phyloP scores from a whole-genome alignment of 2,888 invertebrate species.

The Tenthredo scrophulariae region DNA sequence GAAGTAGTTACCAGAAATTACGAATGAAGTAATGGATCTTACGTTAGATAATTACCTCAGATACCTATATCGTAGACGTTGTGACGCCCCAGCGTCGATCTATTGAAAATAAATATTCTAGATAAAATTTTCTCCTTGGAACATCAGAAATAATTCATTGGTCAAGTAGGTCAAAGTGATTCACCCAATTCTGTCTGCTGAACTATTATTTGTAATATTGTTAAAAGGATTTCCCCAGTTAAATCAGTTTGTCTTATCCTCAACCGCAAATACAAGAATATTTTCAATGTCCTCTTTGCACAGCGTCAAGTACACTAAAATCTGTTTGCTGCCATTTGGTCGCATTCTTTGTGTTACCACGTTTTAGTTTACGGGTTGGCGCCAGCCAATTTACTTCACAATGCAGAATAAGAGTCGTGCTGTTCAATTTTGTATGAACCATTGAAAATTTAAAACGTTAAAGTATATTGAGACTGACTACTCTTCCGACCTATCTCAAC shows the following conservation, averaged over 20 bases:
- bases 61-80: slow-evolving; percentile 10
- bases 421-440: slow-evolving; percentile 5
- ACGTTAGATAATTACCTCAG: slow-evolving; percentile 32
- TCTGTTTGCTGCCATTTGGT: slow-evolving; percentile 2
- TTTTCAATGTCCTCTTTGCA: slow-evolving; percentile 24
- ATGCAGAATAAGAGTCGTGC: background rate
- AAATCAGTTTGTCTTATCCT: background rate
- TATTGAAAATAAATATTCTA: background rate
- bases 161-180: background rate
- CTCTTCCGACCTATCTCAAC: background rate
- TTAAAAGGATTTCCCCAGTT: background rate
- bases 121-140: background rate
- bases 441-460: slow-evolving; percentile 14
- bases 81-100: background rate
- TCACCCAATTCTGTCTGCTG: background rate
- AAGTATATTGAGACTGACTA: background rate
- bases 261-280: background rate
- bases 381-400: slow-evolving; percentile 28
- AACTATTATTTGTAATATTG: background rate
- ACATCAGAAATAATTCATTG: background rate
- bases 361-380: slow-evolving; percentile 10
- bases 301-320: background rate
- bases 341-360: background rate
- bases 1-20: slow-evolving; percentile 39
- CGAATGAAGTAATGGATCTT: slow-evolving; percentile 20